Base-by-base conservation (phyloP, 2,888 invertebrate genomes). In the Eurois occulta region DNA sequence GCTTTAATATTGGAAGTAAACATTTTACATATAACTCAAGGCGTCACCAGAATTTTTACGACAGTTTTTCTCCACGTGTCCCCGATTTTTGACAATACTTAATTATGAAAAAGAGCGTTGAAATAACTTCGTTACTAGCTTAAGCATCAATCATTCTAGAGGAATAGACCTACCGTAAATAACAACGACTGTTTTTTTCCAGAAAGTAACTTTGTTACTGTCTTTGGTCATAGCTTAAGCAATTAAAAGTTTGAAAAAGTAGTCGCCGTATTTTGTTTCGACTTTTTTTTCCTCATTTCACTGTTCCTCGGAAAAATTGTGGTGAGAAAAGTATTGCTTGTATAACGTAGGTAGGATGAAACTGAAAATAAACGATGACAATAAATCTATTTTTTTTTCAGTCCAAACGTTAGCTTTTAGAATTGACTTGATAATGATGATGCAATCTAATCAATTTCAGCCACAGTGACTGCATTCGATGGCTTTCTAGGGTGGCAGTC, bases 201-300 rank as follows among this genome's bases (percentile, higher is more conserved):
- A 35, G 65, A 69, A 66, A 41, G 69, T 62, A 66, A 70, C 66
- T 80, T 86, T 73, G 55, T 84, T 41, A 77, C 72, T 79, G 73
- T 83, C 81, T 78, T 78, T 72, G 75, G 75, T 68, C 72, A 83
- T 75, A 38, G 84, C 76, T 83, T 80, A 70, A 43, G 87, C 86
- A 88, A 88, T 88, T 88, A 88, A 87, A 88, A 88, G 83, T 88
- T 88, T 76, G 43, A 13, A 48, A 76, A 67, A 72, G 78, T 66
- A 60, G 81, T 78, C 69, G 58, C 52, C 67, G n/a, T 75, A 66
- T 86, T 86, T 77, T 84, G 24, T 76, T 67, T 76, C n/a, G 46
- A n/a, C 28, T 72, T 77, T 75, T 74, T 74, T 38, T 16, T 13
- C 21, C 21, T 13, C 21, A 55, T 69, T 62, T 35, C 35, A 28